Base-by-base conservation (phyloP, 1,140 invertebrate species). In the Tetragonula clypearis region DNA sequence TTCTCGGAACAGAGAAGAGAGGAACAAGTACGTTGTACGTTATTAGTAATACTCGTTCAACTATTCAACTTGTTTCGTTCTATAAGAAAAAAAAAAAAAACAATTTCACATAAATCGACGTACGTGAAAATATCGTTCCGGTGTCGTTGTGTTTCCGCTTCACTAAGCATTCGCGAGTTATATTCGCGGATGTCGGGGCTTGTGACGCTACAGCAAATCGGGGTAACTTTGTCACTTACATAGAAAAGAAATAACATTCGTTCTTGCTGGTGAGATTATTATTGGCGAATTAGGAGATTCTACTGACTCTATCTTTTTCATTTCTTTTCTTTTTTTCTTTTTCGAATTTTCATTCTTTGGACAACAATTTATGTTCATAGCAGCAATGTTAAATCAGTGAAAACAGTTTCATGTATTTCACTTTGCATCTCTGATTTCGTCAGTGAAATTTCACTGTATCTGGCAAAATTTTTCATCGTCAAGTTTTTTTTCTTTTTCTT, bases 161-260 rank as follows among this genome's bases (percentile, higher is more conserved):
- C 58, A 17, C 84, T 76, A 86, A 85, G 78, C 78, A 69, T 89
- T 88, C 88, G 84, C 78, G 84, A 60, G 72, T 4, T 66, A 66
- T 69, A 88, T 86, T 79, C 41, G 85, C 73, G 85, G 66, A 69
- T 65, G 80, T 87, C 77, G 53, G 85, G 78, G 77, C 77, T 73
- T 74, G 55, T 41, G 88, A 76, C 81, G 66, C 81, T 82, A 89
- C 71, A 79, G 88, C 81, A 83, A 78, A 89, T 89, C 77, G 77
- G 77, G 56, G 69, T 66, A 78, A 89, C 82, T 82, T 78, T 80
- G 87, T 89, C 87, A 89, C 69, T 82, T 62, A 73, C 17, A 81
- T 17, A 53, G 55, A 35, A 75, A 75, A 75, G 66, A 56, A n/a
- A 76, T 60, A 1, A 75, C n/a, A 75, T n/a, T 75, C 58, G 26